Conservation (phyloP, 2,113 vertebrate genomes). For the Sturnus vulgaris region DNA sequence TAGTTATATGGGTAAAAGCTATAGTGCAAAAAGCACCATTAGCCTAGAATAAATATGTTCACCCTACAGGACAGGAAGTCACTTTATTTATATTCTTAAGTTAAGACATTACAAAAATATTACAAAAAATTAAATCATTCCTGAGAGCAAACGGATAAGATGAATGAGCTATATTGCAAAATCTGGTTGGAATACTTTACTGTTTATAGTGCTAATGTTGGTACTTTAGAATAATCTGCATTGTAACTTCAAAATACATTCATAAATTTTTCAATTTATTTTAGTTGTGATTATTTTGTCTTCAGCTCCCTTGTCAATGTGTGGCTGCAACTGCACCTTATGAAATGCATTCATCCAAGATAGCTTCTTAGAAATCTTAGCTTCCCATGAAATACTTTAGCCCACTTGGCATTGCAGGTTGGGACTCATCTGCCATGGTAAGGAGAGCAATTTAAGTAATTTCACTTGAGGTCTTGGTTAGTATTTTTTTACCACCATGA, state of each 20-base stretch:
- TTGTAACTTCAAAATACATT: background rate
- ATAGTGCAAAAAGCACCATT: background rate
- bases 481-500: background rate
- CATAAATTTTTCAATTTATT: background rate
- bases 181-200: background rate
- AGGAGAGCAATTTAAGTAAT: background rate
- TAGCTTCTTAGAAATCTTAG: background rate
- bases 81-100: background rate
- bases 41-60: background rate
- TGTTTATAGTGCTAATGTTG: background rate
- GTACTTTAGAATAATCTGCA: background rate
- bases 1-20: background rate
- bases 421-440: background rate
- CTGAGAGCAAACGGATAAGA: background rate
- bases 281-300: background rate
- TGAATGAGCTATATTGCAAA: background rate
- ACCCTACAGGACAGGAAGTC: background rate
- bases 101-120: background rate
- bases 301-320: background rate
- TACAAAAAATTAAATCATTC: background rate
- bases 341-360: background rate
- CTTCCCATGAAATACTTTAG: background rate
- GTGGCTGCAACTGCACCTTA: background rate
- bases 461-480: background rate
- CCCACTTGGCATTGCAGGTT: background rate